Conservation (phyloP, 2,113 vertebrate species). For the Ceyx cyanopectus region DNA sequence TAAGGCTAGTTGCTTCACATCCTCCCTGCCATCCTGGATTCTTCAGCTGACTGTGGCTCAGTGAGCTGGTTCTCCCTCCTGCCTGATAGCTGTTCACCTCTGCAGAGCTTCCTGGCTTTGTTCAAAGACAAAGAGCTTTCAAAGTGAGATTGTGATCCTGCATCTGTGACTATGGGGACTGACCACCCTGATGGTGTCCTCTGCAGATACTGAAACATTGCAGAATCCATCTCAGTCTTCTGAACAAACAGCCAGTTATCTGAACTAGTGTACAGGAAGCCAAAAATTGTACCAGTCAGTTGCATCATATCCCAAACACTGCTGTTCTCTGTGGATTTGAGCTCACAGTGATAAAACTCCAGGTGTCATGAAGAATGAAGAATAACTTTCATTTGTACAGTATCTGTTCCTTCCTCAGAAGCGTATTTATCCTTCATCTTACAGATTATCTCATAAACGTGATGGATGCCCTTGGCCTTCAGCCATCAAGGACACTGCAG, state of each 20-base stretch:
- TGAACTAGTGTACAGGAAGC: background rate
- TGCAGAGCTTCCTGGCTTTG: background rate
- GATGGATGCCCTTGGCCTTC: constrained; percentile 96
- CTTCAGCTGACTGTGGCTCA: background rate
- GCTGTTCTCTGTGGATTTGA: background rate
- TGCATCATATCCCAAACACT: background rate
- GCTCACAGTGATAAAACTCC: background rate
- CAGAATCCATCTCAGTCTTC: background rate
- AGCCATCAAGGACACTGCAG: constrained; percentile 88
- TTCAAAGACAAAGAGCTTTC: background rate
- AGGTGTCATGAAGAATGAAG: accelerated
- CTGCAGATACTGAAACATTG: background rate
- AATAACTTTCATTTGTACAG: accelerated
- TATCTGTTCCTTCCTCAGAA: background rate
- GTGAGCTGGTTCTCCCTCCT: background rate
- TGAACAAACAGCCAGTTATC: background rate
- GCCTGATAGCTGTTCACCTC: background rate
- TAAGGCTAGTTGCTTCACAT: background rate
- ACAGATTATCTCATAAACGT: constrained; percentile 96
- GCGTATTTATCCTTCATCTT: background rate
- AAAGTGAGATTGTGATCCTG: background rate
- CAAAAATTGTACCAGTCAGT: background rate
- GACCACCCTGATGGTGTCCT: background rate
- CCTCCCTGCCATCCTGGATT: background rate
- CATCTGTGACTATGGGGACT: background rate